These are phyloP conservation scores for Ormyrus labotus DNA, from an alignment of 2,888 invertebrate species.

Conservation along the genomic window DNA sequence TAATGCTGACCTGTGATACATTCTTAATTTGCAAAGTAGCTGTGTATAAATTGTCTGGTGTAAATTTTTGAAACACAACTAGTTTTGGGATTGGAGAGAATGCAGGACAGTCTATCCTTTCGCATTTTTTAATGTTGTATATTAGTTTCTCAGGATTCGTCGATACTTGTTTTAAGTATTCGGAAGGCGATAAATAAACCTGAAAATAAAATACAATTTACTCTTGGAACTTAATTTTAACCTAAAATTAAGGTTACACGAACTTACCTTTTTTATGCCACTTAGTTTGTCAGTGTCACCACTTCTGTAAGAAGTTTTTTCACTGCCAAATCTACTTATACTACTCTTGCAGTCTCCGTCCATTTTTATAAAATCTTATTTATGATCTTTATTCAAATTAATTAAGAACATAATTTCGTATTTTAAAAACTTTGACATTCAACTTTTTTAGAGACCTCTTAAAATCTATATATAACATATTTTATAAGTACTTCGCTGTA, in stretches of 20 bases:
- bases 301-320: too few species aligned
- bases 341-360: too few species aligned
- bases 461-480: too few species aligned
- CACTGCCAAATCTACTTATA: too few species aligned
- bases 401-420: too few species aligned
- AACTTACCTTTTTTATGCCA: slow-evolving; percentile 1
- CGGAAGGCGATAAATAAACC: slow-evolving; percentile 62
- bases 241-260: slow-evolving; percentile 7
- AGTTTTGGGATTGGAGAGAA: slow-evolving; percentile 76
- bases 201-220: slow-evolving; percentile 7
- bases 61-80: slow-evolving; percentile 81
- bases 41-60: slow-evolving; percentile 76
- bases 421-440: too few species aligned
- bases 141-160: slow-evolving; percentile 64
- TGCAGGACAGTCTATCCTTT: slow-evolving; percentile 15
- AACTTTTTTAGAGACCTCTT: too few species aligned
- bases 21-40: slow-evolving; percentile 78
- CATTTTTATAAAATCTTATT: too few species aligned
- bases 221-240: not conserved
- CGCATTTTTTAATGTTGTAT: slow-evolving; percentile 1
- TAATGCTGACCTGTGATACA: slow-evolving; percentile 76
- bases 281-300: too few species aligned
- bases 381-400: too few species aligned
- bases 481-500: too few species aligned
- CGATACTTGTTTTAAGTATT: slow-evolving; percentile 64